These are phyloP conservation scores for Nothobranchius kuhntae DNA, from an alignment of 2,113 vertebrate genomes.

Conservation along the genomic window DNA sequence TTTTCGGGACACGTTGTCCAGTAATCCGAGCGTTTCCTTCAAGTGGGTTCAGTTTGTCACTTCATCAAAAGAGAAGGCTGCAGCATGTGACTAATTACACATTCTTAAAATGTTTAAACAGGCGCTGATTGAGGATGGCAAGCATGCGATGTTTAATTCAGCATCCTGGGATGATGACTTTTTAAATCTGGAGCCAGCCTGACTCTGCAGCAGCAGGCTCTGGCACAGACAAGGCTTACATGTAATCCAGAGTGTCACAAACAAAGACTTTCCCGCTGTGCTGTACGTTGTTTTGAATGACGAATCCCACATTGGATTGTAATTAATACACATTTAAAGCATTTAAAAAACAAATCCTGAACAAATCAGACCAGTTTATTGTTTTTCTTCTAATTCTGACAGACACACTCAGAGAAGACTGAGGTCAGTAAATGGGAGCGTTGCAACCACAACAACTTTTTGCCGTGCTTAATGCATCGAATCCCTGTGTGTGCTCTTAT, in stretches of 20 bases:
- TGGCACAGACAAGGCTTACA: slow-evolving; percentile 42
- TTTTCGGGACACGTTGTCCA: slow-evolving; percentile 43
- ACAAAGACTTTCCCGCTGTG: slow-evolving; percentile 37
- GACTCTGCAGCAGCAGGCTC: slow-evolving; percentile 45
- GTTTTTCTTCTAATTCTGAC: slow-evolving; percentile 7
- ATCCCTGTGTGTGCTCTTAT: slow-evolving; percentile 10
- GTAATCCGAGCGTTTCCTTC: slow-evolving; percentile 36
- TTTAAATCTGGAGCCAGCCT: slow-evolving; percentile 50
- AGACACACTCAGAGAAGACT: slow-evolving; percentile 21
- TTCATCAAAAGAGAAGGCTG: slow-evolving; percentile 26
- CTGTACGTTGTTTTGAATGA: slow-evolving; percentile 23
- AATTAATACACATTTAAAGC: slow-evolving; percentile 23
- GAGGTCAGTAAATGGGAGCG: slow-evolving; percentile 46
- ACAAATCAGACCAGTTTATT: slow-evolving; percentile 4
- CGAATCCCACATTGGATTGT: slow-evolving; percentile 2
- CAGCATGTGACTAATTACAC: slow-evolving; percentile 64
- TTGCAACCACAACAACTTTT: slow-evolving; percentile 52
- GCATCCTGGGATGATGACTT: slow-evolving; percentile 49
- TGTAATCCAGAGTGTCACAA: slow-evolving; percentile 45
- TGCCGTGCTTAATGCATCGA: slow-evolving; percentile 33
- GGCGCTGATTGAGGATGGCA: slow-evolving; percentile 62
- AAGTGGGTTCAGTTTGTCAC: slow-evolving; percentile 27
- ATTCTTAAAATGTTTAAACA: slow-evolving; percentile 61
- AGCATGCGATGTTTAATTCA: slow-evolving; percentile 68
- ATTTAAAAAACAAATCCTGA: slow-evolving; percentile 14